Percentiles rank a stretch among this genome's conserved stretches.
Conservation (phyloP, 1,140 invertebrate genomes). For the Meloidogyne exigua region DNA sequence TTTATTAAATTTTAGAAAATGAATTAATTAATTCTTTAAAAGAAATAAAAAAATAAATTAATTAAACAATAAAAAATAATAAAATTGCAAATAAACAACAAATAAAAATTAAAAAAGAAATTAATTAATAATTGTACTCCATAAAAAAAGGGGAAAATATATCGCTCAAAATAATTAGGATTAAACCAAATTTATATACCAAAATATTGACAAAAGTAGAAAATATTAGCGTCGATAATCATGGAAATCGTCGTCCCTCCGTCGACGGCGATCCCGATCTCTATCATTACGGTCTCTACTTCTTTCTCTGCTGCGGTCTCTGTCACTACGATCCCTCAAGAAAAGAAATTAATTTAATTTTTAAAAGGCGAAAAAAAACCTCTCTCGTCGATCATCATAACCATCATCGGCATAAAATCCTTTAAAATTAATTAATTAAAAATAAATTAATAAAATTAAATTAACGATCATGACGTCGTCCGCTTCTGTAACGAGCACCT, state of each 20-base stretch:
- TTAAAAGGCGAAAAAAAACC: background rate
- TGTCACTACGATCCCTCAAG: background rate
- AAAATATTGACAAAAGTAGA: slow-evolving; percentile 9
- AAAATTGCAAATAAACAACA: background rate
- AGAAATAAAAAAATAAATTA: background rate
- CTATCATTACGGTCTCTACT: background rate
- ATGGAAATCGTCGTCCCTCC: slow-evolving; percentile 15
- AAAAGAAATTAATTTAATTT: background rate
- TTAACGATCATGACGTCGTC: slow-evolving; percentile 24
- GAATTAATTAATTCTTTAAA: too few relatives aligned
- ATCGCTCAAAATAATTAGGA: too few relatives aligned
- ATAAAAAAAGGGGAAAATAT: too few relatives aligned
- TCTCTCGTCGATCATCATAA: slow-evolving; percentile 12
- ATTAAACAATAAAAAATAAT: too few relatives aligned
- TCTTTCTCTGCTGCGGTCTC: background rate
- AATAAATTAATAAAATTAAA: background rate
- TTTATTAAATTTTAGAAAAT: background rate
- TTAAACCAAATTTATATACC: background rate
- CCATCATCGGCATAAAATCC: slow-evolving; percentile 43
- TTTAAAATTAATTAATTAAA: background rate
- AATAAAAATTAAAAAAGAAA: background rate
- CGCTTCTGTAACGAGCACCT: slow-evolving; percentile 30
- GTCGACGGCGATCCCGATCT: slow-evolving; percentile 22
- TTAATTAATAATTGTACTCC: background rate
- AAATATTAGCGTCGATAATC: slow-evolving; percentile 19